Percentiles rank a stretch among this genome's conserved stretches.
phyloP scores from a whole-genome alignment of 2,113 vertebrate species.

The Chamaetylas fuelleborni region DNA sequence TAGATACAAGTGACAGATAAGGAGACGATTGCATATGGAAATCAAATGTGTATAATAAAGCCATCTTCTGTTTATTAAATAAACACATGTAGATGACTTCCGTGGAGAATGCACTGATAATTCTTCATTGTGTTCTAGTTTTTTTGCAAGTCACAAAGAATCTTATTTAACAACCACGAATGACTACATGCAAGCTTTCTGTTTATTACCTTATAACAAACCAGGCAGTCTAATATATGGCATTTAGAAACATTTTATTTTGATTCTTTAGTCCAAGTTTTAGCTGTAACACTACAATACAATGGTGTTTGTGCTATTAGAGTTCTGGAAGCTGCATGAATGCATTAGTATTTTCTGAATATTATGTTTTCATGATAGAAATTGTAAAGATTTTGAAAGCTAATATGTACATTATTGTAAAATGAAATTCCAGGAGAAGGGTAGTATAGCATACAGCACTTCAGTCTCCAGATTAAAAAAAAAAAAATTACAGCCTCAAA shows the following conservation, averaged over 20 bases:
- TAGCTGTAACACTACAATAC: background rate
- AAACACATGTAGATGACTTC: slow-evolving; percentile 81
- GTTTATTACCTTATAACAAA: slow-evolving; percentile 38
- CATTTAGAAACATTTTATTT: slow-evolving; percentile 32
- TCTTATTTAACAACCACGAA: slow-evolving; percentile 74
- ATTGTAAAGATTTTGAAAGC: background rate
- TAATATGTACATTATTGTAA: background rate
- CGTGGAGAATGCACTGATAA: slow-evolving; percentile 74
- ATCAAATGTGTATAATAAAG: slow-evolving; percentile 83
- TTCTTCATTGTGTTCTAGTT: slow-evolving; percentile 73
- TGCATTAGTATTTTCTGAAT: background rate
- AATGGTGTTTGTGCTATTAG: background rate
- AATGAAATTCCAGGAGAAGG: background rate
- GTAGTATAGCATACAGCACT: background rate
- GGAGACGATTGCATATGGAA: slow-evolving; percentile 72
- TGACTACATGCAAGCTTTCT: slow-evolving; percentile 38
- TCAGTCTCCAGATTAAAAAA: background rate
- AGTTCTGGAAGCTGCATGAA: background rate
- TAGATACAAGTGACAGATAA: slow-evolving; percentile 85
- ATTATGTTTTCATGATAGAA: background rate
- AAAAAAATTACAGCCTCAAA: background rate
- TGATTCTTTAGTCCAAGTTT: background rate
- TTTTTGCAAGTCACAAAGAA: slow-evolving; percentile 77
- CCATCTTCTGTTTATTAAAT: slow-evolving; percentile 86
- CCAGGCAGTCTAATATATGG: slow-evolving; percentile 12